Evolutionary conservation across 1,140 invertebrate species (phyloP), one percentile per base, ranked within the genome.

Genomic region (Drosophila guanche): DNA sequence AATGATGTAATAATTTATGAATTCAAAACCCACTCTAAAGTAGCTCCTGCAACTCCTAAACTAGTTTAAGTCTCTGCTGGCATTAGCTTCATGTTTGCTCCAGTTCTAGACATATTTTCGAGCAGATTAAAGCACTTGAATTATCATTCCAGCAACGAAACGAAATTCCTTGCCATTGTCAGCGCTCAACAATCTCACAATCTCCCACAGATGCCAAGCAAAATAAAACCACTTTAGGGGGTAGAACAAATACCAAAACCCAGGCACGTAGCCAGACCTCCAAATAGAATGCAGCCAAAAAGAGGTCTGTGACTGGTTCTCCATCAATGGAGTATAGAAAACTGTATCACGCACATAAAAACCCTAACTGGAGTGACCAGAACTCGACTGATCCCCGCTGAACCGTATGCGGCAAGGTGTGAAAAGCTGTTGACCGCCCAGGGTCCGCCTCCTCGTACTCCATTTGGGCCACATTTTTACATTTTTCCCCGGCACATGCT

Each of bases 121-220:
- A 46, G 43, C 51, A 33, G 47, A 54, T 67, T 52, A 47, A 68
- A 56, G 12, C 33, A 42, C 58, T 70, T 23, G 59, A 66, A 81
- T 81, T 81, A 83, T 72, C 51, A 81, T 81, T 77, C 78, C 70
- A 45, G 41, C 58, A 47, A 37, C 79, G 58, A 73, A 67, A 48
- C 41, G 12, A 5, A 72, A 74, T 74, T 74, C 70, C 71, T 75
- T 75, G 70, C 71, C 69, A 74, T 74, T 74, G 69, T 74, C 69
- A 75, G 70, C 27, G 29, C 61, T 50, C 50, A 46, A 75, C 33
- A 51, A 68, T 33, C 66, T 68, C 41, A 10, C 60, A 65, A 66
- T 65, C 71, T 75, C n/a, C 71, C 37, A 54, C 42, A 55, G 70
- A 70, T 70, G 45, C 29, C 23, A 20, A 41, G 20, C 23, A 52